Evolutionary conservation across 2,888 invertebrate species (phyloP).

Genomic region (Thelaira solivaga): DNA sequence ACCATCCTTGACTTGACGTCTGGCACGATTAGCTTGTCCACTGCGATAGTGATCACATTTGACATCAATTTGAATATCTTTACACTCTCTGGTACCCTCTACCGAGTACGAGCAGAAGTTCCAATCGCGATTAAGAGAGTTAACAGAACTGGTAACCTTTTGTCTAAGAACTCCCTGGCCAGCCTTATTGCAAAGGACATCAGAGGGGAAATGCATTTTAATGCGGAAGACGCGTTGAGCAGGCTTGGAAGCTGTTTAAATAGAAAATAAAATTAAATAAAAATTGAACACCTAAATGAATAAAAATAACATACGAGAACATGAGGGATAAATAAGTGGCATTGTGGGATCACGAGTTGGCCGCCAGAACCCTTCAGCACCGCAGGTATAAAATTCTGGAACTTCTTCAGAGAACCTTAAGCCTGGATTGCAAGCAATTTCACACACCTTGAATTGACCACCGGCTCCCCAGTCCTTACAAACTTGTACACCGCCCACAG

Average conservation of each 20-base stretch:
- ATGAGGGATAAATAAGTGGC: conserved; percentile 93
- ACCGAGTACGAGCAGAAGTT: conserved; percentile 95
- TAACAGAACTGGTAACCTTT: conserved; percentile 91
- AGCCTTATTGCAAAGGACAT: conserved; percentile 96
- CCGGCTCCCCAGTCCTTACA: conserved; percentile 98
- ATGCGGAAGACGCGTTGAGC: conserved; percentile 97
- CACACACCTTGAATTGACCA: conserved; percentile 95
- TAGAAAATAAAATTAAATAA: neutral
- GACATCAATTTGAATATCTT: conserved; percentile 92
- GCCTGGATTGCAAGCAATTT: conserved; percentile 91
- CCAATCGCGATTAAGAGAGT: conserved; percentile 95
- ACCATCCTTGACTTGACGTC: conserved; percentile 83
- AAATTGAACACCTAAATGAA: neutral
- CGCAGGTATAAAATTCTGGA: conserved; percentile 98
- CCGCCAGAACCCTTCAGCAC: conserved; percentile 98
- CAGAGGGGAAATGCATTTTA: conserved; percentile 95
- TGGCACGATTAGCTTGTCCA: conserved; percentile 79
- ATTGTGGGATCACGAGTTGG: conserved; percentile 88
- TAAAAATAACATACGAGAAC: conserved; percentile 84
- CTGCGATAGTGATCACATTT: conserved; percentile 89
- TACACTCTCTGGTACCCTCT: conserved; percentile 89
- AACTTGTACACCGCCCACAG: conserved; percentile 92
- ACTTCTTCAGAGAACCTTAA: conserved; percentile 93
- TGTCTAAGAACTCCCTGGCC: conserved; percentile 94
- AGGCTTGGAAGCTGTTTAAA: conserved; percentile 84